phyloP scores from a whole-genome alignment of 2,797 vertebrate genomes.

The Acanthis flammea region DNA sequence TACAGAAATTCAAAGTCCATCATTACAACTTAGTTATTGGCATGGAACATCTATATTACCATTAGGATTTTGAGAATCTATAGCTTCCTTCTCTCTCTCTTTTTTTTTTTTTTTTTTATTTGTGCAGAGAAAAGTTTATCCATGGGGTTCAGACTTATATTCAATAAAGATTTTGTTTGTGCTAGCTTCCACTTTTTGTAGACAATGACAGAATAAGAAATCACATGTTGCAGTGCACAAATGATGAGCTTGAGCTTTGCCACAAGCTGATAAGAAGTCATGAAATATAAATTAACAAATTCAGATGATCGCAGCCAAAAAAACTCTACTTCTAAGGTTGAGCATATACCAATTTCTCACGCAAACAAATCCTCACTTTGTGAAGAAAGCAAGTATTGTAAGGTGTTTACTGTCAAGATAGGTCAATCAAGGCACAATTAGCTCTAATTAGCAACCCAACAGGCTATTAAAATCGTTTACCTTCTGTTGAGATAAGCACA shows the following conservation, averaged over 20 bases:
- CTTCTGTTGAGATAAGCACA: conserved; percentile 18
- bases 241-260: background rate
- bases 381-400: background rate
- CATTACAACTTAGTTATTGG: background rate
- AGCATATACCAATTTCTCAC: background rate
- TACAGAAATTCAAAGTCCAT: background rate
- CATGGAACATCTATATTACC: background rate
- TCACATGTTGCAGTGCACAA: background rate
- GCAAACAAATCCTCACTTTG: background rate
- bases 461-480: conserved; percentile 57
- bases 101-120: background rate
- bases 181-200: background rate
- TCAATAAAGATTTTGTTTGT: background rate
- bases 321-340: background rate
- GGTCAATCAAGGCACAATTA: conserved; percentile 43
- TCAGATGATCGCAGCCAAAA: background rate
- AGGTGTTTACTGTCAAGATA: conserved; percentile 17
- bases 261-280: background rate
- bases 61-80: background rate
- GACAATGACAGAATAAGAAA: background rate
- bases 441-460: conserved; percentile 49
- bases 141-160: background rate
- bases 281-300: background rate
- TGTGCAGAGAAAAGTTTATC: background rate
- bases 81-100: background rate